Evolutionary conservation across 1,140 invertebrate species (phyloP), one percentile per base, ranked within the genome.

Genomic region (Pantala flavescens): DNA sequence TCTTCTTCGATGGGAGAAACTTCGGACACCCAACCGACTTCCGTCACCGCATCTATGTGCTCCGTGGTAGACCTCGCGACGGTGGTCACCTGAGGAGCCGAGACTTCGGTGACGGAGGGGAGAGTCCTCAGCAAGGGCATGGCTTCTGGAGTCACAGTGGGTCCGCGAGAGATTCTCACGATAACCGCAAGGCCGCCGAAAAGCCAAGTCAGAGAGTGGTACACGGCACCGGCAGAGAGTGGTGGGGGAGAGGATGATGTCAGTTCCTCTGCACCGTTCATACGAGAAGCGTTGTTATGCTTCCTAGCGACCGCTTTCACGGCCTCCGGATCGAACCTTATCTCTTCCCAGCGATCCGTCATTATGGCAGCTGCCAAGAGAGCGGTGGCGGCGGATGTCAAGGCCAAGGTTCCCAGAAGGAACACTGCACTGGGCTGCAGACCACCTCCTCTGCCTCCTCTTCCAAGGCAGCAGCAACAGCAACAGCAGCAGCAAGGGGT

Each of bases 331-430:
- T 93, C 88, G 91, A 92, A 94, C 42, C 84, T 85, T 43, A 94
- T 88, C 78, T 91, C 87, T 81, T 95, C 93, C 93, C 92, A 94
- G 80, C 93, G 90, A 79, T 93, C 91, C 24, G 92, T 93, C 88
- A 93, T 91, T 77, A 94, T 91, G 43, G 92, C 90, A 1, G 87
- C 87, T 77, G 90, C 92, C 21, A 95, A 82, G 86, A 93, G 88
- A 10, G 87, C 88, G n/a, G 91, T 92, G 1, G 90, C 89, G 74
- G 86, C 84, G 3, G 84, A 84, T 12, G 88, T 89, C 77, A 88
- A 74, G 9, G 85, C 75, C 43, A 87, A 77, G 0, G 86, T 86
- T 19, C 82, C 80, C 74, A 81, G 76, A 12, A 83, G 79, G 76
- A 83, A 82, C 24, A 81, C 78, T 9, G 77, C 75, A 72, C 77